Evolutionary conservation across 2,113 vertebrate genomes (phyloP), one percentile per base, ranked within the genome.

Genomic region (Oophaga pumilio): DNA sequence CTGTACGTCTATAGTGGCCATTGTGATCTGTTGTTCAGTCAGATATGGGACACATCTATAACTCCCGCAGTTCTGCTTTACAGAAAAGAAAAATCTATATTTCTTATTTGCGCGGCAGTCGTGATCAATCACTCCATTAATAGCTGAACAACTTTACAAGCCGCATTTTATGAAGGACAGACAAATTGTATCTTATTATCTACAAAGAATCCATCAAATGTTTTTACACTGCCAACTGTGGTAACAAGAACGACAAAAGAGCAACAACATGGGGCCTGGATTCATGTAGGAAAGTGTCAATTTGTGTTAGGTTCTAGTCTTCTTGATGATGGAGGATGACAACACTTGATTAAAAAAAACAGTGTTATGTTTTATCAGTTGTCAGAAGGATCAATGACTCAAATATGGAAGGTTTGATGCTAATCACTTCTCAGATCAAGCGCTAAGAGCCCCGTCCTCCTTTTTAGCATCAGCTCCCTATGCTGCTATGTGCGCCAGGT

Each of bases 81-180:
- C 18, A 17, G 33, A 20, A 73, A 26, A 76, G 6, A 82, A 33
- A 71, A 50, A 66, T 82, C 62, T 68, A 66, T 84, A 53, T 68
- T 14, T 69, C 7, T 52, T 84, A 71, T 71, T 84, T 71, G 82
- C 56, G 64, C 28, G 7, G n/a, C 18, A 18, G 43, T 2, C 6
- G 17, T 69, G 68, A 74, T 84, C 82, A 74, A 84, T 84, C 56
- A 68, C 26, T 28, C 66, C 33, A 18, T 59, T 73, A 57, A 84
- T 18, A 84, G 52, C 49, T 43, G 56, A 57, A 22, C 68, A 33
- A 28, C 33, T 57, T 74, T 49, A 15, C n/a, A 24, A 24, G 43
- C 24, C 10, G 53, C 20, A 74, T 24, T 84, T 84, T 84, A 84
- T 84, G 33, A 84, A 73, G 13, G 68, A 84, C 26, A 7, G 24